Conservation (phyloP, 2,113 vertebrate genomes). For the Isurus oxyrinchus region DNA sequence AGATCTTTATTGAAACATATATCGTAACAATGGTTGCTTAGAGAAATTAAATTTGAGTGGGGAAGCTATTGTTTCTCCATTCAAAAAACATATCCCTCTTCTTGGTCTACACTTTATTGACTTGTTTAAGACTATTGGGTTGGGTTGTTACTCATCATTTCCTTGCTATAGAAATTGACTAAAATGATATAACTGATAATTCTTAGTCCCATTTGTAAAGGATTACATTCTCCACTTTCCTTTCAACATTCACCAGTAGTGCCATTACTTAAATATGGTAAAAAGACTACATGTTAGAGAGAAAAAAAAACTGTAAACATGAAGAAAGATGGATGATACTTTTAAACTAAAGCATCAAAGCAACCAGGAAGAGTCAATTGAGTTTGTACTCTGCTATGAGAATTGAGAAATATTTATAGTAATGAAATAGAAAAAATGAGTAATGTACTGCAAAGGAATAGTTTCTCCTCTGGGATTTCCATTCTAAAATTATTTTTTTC, state of each 20-base stretch:
- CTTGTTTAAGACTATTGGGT: background rate
- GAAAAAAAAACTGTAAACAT: background rate
- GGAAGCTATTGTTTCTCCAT: background rate
- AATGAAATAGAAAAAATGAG: background rate
- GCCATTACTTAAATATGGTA: background rate
- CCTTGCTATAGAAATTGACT: background rate
- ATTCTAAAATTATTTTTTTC: background rate
- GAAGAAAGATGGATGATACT: background rate
- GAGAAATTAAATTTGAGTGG: background rate
- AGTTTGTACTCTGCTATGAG: background rate
- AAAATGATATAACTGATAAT: background rate
- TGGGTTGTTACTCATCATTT: background rate
- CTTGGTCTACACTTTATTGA: background rate
- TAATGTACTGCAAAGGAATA: background rate
- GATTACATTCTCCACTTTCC: no score
- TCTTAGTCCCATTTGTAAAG: background rate
- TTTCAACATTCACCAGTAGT: background rate
- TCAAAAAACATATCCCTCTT: background rate
- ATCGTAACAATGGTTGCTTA: background rate
- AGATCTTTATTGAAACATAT: slow-evolving; percentile 5
- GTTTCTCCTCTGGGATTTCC: background rate
- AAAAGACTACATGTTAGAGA: background rate
- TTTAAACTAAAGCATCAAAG: background rate
- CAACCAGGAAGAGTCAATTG: background rate
- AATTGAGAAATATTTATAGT: background rate